phyloP scores from a whole-genome alignment of 2,113 vertebrate species.

The Machaerirhynchus nigripectus region DNA sequence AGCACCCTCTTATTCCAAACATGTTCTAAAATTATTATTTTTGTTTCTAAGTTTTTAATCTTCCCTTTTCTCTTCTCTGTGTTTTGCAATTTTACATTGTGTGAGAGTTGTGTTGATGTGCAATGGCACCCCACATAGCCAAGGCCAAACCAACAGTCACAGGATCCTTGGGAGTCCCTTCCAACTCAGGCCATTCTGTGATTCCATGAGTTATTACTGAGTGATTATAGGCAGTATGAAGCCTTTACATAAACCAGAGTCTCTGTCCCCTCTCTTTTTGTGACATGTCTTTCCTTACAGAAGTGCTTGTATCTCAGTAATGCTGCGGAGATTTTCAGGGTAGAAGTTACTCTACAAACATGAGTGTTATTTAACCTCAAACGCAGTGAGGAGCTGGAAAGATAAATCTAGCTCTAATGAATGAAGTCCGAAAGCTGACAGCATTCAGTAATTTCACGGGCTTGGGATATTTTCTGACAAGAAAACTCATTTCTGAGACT shows the following conservation, averaged over 20 bases:
- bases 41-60: background rate
- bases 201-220: background rate
- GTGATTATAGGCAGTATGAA: background rate
- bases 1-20: background rate
- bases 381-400: background rate
- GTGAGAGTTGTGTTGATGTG: background rate
- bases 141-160: background rate
- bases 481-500: conserved; percentile 33
- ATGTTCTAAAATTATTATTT: background rate
- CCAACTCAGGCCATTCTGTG: background rate
- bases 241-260: background rate
- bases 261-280: background rate
- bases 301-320: background rate
- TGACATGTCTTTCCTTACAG: background rate
- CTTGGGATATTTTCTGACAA: conserved; percentile 12
- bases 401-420: conserved; percentile 2
- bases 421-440: conserved; percentile 28
- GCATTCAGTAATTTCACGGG: background rate
- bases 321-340: background rate
- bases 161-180: background rate
- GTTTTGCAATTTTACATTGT: background rate
- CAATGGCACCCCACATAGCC: background rate
- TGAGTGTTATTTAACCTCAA: background rate
- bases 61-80: background rate
- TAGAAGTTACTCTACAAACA: background rate